These are phyloP conservation scores for Siniperca obscura DNA, from an alignment of 2,797 vertebrate genomes.

Conservation along the genomic window DNA sequence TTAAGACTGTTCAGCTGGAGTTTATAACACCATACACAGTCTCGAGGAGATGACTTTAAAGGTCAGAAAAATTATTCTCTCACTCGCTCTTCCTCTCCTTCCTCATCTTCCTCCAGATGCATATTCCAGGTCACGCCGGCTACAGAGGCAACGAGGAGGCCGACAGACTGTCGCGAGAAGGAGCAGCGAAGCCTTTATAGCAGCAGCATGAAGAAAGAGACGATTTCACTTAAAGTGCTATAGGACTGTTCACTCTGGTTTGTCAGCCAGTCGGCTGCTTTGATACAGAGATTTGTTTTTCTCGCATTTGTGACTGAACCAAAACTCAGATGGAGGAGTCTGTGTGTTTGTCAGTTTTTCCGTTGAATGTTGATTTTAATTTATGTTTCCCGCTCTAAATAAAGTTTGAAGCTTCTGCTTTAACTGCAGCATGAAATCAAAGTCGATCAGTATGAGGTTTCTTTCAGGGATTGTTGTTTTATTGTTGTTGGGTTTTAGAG, in stretches of 20 bases:
- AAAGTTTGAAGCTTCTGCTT: conserved; percentile 44
- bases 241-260: neutral
- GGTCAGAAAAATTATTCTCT: neutral
- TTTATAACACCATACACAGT: neutral
- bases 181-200: conserved; percentile 82
- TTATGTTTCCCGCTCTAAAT: conserved; percentile 50
- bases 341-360: neutral
- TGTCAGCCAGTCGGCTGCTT: neutral
- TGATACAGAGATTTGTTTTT: neutral
- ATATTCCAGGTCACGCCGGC: conserved; percentile 94
- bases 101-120: conserved; percentile 82
- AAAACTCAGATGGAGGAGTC: neutral
- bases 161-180: conserved; percentile 92
- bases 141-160: conserved; percentile 95
- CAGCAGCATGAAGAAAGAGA: neutral
- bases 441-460: neutral
- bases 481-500: neutral
- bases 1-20: neutral
- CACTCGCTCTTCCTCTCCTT: neutral
- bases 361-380: conserved; percentile 10
- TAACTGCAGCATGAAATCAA: neutral
- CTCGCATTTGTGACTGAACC: no score
- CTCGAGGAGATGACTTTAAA: neutral
- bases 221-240: neutral
- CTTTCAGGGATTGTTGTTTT: neutral